phyloP scores from a whole-genome alignment of 2,113 vertebrate species.

The Rutilus rutilus region DNA sequence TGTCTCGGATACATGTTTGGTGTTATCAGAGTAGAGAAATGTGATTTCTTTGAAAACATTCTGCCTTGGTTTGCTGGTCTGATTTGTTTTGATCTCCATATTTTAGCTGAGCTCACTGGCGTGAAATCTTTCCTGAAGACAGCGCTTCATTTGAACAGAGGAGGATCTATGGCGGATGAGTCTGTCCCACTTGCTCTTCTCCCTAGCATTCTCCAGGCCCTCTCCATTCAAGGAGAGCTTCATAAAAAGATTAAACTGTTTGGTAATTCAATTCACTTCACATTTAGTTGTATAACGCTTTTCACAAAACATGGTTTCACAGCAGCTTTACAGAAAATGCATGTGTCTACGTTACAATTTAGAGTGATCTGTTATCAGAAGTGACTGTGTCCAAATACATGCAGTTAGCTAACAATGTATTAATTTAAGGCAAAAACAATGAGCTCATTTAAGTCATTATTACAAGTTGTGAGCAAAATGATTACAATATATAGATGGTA shows the following conservation, averaged over 20 bases:
- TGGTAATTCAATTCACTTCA: conserved; percentile 62
- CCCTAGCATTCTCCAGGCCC: conserved; percentile 82
- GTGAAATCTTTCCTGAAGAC: conserved; percentile 78
- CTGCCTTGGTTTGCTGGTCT: neutral
- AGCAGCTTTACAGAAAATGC: too few species aligned
- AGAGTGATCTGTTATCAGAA: too few species aligned
- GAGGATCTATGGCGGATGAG: conserved; percentile 67
- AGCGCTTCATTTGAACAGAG: conserved; percentile 77
- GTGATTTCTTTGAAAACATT: neutral
- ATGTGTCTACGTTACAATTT: too few species aligned
- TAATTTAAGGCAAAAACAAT: too few species aligned
- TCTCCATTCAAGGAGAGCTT: conserved; percentile 89
- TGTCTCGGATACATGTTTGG: neutral
- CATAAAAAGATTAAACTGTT: conserved; percentile 86
- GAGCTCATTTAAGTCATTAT: too few species aligned
- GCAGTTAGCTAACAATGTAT: too few species aligned
- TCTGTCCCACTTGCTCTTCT: conserved; percentile 64
- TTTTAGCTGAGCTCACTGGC: conserved; percentile 68
- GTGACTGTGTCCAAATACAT: too few species aligned
- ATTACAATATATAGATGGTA: conserved; percentile 59
- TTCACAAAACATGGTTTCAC: too few species aligned
- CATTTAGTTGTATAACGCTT: too few species aligned
- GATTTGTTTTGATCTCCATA: neutral
- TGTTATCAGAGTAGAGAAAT: neutral
- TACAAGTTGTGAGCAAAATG: too few species aligned